A percentile compares a stretch with the other conserved stretches of the same genome.
phyloP scores from a whole-genome alignment of 1,140 invertebrate genomes.

The Protaetia brevitarsis region DNA sequence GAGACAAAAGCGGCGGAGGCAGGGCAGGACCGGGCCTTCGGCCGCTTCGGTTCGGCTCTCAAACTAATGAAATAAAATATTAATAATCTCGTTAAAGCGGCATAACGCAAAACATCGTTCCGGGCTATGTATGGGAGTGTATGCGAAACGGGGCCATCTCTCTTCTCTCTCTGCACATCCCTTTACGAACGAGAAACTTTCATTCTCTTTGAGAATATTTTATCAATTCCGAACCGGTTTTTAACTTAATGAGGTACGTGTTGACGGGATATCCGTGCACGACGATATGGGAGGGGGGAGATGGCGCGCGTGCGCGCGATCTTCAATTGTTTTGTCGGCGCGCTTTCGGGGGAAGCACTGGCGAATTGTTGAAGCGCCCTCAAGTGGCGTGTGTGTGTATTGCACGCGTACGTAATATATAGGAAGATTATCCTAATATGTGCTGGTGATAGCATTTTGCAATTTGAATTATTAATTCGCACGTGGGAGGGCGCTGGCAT shows the following conservation, averaged over 20 bases:
- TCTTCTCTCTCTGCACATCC: not conserved
- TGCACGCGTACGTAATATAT: not conserved
- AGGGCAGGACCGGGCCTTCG: too few species aligned
- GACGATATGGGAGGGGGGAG: not conserved
- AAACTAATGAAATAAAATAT: conserved; percentile 23
- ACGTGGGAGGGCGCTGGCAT: not conserved
- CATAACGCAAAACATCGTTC: conserved; percentile 15
- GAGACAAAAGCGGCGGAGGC: conserved; percentile 17
- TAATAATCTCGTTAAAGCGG: conserved; percentile 21
- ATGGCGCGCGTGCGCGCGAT: not conserved
- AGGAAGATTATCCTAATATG: conserved; percentile 4
- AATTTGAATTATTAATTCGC: conserved; percentile 17
- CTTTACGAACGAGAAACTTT: not conserved
- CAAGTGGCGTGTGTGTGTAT: not conserved
- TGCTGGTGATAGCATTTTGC: not conserved
- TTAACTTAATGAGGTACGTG: conserved; percentile 14
- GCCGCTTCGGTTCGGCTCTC: conserved; percentile 9
- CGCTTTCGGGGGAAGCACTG: not conserved
- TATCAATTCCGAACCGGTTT: conserved; percentile 24
- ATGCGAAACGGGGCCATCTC: not conserved
- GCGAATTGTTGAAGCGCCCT: not conserved
- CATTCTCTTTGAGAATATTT: conserved; percentile 29
- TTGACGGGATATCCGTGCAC: conserved; percentile 4
- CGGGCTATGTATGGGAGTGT: not conserved
- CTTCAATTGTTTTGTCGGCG: not conserved